phyloP scores from a whole-genome alignment of 2,888 invertebrate species.

The Phytoseiulus persimilis region DNA sequence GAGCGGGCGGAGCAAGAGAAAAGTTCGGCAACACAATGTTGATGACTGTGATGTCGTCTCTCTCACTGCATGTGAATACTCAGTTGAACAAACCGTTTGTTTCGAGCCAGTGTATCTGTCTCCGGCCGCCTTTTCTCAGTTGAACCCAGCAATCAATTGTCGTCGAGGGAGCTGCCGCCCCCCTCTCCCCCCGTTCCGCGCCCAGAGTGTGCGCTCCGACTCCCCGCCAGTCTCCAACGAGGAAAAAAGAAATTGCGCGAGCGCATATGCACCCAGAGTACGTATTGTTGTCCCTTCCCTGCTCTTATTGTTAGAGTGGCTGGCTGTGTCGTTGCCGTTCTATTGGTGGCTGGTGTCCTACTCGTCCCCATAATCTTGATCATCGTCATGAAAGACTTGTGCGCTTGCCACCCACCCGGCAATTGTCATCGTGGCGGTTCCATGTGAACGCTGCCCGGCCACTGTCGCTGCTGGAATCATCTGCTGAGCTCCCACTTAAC shows the following conservation, averaged over 20 bases:
- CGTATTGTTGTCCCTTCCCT: neutral
- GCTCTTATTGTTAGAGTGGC: neutral
- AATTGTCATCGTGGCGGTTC: neutral
- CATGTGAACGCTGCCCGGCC: neutral
- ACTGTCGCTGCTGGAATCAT: neutral
- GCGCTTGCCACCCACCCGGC: neutral
- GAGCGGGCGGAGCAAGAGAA: neutral
- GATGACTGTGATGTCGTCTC: neutral
- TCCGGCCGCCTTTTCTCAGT: neutral
- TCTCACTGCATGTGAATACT: neutral
- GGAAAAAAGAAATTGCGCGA: neutral
- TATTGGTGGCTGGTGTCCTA: neutral
- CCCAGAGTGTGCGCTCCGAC: neutral
- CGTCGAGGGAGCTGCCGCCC: neutral
- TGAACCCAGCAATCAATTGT: neutral
- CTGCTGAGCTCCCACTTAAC: neutral
- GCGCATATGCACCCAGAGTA: neutral
- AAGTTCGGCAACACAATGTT: neutral
- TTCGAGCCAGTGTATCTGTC: neutral
- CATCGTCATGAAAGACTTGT: neutral
- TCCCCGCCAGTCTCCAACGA: neutral
- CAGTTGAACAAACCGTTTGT: neutral
- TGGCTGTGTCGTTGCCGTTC: neutral
- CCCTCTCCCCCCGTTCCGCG: neutral
- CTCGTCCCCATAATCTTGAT: neutral